A percentile compares a stretch with the other conserved stretches of the same genome.
Conservation (phyloP, 2,797 vertebrate species). For the Sebastolobus alascanus region DNA sequence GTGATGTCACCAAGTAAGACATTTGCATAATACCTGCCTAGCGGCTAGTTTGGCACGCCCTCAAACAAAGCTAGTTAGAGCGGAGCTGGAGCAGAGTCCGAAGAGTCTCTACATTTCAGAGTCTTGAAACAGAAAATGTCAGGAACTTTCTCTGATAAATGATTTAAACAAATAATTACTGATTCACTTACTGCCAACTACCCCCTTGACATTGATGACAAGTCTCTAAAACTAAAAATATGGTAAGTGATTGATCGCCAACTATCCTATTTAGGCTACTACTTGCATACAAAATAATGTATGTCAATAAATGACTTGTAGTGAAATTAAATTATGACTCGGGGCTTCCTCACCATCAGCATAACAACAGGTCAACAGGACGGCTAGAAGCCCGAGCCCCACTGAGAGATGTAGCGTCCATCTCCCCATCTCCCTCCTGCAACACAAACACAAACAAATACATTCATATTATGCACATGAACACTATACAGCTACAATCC, state of each 20-base stretch:
- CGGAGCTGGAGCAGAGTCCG: too few relatives aligned
- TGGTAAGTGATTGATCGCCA: neutral
- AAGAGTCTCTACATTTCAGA: neutral
- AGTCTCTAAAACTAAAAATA: neutral
- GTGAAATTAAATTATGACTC: neutral
- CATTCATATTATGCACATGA: neutral
- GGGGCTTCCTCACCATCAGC: conserved; percentile 81
- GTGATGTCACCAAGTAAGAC: too few relatives aligned
- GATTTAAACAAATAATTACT: neutral
- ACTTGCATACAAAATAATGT: neutral
- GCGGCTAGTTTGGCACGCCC: too few relatives aligned
- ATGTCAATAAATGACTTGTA: neutral
- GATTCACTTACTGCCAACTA: neutral
- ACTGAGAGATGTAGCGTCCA: conserved; percentile 54
- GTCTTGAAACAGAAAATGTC: neutral
- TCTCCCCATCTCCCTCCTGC: conserved; percentile 87
- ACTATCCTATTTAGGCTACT: neutral
- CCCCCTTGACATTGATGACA: neutral
- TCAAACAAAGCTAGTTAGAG: too few relatives aligned
- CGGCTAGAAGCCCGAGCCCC: conserved; percentile 80
- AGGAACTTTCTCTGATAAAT: neutral
- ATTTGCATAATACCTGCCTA: too few relatives aligned
- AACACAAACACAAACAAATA: conserved; percentile 48
- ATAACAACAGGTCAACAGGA: conserved; percentile 77
- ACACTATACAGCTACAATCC: neutral